Evolutionary conservation across 2,888 invertebrate species (phyloP), one percentile per base, ranked within the genome.

Genomic region (Frankliniella intonsa): DNA sequence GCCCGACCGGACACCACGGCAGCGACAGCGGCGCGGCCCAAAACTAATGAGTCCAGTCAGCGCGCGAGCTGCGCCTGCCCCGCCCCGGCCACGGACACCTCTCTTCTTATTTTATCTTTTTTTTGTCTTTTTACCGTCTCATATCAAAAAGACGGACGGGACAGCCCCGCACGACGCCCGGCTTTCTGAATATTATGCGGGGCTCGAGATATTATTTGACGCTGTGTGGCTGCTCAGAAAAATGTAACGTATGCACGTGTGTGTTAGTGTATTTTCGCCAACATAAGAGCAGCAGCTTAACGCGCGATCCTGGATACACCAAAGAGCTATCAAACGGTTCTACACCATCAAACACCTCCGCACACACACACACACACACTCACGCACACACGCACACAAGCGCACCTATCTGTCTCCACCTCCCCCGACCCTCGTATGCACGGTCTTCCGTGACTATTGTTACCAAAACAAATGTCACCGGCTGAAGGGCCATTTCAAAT

Each of bases 381-480:
- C 55, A 5, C 55, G 1, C 55, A 55, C 55, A 5, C 55, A 55
- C 69, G 11, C 69, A 22, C 69, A 69, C 69, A 22, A n/a, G 22
- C 22, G 19, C 25, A 19, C 69, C 19, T 22, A 69, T 22, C 38
- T 38, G 38, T 38, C 38, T 38, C 19, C 19, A 22, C 69, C 69
- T 76, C 69, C 69, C 69, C 69, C 69, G 69, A 25, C 9, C 69
- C 69, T 9, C 25, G 69, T n/a, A 22, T 22, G 22, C 69, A 22
- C 69, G 25, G 69, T 76, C 69, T 76, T n/a, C 69, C 69, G 69
- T 76, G 69, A 76, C 69, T 76, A 76, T 76, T 76, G 69, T 76
- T 76, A 76, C 69, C 69, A 76, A 76, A 76, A 76, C 69, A 76
- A 76, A 76, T 22, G 69, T 76, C 69, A 76, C 69, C 69, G 69